A percentile compares a stretch with the other conserved stretches of the same genome.
phyloP scores from a whole-genome alignment of 1,140 invertebrate species.

The Bombus haemorrhoidalis region DNA sequence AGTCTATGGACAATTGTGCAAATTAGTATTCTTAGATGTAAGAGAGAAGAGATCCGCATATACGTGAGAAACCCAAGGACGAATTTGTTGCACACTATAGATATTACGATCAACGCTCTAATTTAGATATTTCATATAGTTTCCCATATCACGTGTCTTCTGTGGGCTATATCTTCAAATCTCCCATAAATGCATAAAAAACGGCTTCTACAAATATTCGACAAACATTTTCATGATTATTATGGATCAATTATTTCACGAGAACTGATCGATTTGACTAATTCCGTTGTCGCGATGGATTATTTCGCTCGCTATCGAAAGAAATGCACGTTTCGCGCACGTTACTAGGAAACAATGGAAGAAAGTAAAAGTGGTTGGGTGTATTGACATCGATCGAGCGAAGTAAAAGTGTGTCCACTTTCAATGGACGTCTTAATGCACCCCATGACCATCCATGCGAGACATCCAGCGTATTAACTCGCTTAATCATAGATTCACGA shows the following conservation, averaged over 20 bases:
- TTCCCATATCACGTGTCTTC: too few relatives aligned
- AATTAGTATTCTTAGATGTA: too few relatives aligned
- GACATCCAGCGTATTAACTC: conserved; percentile 27
- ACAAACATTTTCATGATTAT: neutral
- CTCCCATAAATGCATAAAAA: neutral
- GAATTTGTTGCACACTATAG: too few relatives aligned
- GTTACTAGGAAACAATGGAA: conserved; percentile 24
- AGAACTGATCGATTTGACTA: neutral
- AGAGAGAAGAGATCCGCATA: too few relatives aligned
- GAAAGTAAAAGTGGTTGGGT: conserved; percentile 38
- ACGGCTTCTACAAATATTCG: neutral
- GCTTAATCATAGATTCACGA: conserved; percentile 45
- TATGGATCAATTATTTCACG: neutral
- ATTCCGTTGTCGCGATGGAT: neutral
- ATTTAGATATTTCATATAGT: too few relatives aligned
- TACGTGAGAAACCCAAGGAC: too few relatives aligned
- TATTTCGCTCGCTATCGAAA: neutral
- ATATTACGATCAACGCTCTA: too few relatives aligned
- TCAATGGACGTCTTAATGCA: conserved; percentile 3
- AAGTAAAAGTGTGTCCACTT: conserved; percentile 44
- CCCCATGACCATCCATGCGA: neutral
- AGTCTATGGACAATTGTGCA: too few relatives aligned
- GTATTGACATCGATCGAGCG: conserved; percentile 22
- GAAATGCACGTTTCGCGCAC: neutral
- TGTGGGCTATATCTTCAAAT: neutral